Conservation (phyloP, 1,140 invertebrate genomes). For the Pentalonia nigronervosa region DNA sequence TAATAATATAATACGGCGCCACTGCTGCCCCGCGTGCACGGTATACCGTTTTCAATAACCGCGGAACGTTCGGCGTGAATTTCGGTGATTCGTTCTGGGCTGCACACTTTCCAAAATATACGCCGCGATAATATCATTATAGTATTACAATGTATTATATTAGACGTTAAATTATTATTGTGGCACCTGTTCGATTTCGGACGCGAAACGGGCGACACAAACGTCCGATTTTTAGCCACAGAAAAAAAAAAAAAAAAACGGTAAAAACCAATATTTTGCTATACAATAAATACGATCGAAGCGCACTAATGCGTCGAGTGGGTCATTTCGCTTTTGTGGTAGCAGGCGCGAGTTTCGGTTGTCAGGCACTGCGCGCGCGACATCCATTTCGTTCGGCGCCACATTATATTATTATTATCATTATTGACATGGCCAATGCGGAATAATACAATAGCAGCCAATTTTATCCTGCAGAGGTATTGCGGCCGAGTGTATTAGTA, state of each 20-base stretch:
- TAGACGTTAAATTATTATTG: too few relatives aligned
- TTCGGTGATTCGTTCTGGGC: constrained; percentile 16
- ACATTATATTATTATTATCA: background rate
- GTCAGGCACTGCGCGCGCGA: background rate
- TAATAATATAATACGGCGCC: background rate
- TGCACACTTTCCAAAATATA: constrained; percentile 12
- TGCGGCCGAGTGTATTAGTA: background rate
- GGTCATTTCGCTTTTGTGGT: background rate
- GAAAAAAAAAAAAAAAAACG: background rate
- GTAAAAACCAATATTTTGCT: background rate
- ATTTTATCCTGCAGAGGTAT: background rate
- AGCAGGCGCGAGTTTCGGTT: background rate
- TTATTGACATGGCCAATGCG: background rate
- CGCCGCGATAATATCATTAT: background rate
- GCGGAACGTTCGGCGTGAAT: background rate
- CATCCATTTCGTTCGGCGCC: background rate
- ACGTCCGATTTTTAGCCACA: background rate
- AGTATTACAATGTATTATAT: background rate
- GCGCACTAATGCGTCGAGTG: background rate
- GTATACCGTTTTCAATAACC: background rate
- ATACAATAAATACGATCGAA: background rate
- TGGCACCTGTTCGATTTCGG: background rate
- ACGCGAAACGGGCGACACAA: background rate
- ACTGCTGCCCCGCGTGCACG: background rate
- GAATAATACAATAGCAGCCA: background rate